phyloP scores from a whole-genome alignment of 2,888 invertebrate genomes.

The Drosophila infuscata region DNA sequence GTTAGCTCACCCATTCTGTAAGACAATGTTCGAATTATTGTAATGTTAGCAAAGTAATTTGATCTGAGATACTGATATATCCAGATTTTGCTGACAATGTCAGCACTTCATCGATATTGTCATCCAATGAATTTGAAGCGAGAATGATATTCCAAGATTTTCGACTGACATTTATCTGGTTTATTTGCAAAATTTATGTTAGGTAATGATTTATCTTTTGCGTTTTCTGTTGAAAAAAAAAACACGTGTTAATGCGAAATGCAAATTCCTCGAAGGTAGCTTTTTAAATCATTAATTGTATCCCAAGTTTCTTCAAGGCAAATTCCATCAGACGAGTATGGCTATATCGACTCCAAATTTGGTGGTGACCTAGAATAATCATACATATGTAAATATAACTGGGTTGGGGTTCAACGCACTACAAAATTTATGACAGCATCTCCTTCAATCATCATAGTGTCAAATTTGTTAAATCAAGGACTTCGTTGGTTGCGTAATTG shows the following conservation, averaged over 20 bases:
- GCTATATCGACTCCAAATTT: background rate
- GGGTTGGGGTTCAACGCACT: background rate
- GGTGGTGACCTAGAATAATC: background rate
- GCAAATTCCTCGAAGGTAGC: background rate
- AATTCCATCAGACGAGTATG: background rate
- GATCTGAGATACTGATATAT: no score
- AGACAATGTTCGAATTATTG: background rate
- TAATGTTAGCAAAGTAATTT: background rate
- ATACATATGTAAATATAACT: background rate
- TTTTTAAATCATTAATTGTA: background rate
- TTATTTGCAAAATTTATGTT: background rate
- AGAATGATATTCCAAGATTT: background rate
- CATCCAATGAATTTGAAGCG: background rate
- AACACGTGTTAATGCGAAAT: background rate
- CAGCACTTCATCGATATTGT: background rate
- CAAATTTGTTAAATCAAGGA: background rate
- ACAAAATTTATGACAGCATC: background rate
- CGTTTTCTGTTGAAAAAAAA: background rate
- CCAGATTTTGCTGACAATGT: background rate
- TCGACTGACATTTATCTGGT: background rate
- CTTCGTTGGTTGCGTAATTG: background rate
- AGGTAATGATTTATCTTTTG: background rate
- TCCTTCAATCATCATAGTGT: background rate
- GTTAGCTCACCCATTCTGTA: background rate
- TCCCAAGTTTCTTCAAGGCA: background rate